These are phyloP conservation scores for Andrena dorsata DNA, from an alignment of 2,888 invertebrate species.

Conservation along the genomic window DNA sequence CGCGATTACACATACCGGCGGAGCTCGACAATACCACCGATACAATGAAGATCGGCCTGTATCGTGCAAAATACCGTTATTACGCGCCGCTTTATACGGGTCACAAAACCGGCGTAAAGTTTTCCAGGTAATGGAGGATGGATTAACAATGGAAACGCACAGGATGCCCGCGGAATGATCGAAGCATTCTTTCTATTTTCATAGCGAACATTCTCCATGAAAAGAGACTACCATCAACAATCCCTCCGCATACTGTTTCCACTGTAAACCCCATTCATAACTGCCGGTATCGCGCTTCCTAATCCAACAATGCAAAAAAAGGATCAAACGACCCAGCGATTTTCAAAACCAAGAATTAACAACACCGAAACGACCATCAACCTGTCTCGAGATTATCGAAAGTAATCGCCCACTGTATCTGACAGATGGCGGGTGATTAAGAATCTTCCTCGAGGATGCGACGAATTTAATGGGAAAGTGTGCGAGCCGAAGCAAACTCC, in stretches of 20 bases:
- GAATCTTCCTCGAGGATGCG: background rate
- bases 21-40: conserved; percentile 51
- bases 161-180: conserved; percentile 15
- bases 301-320: background rate
- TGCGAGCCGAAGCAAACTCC: too few relatives aligned
- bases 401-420: background rate
- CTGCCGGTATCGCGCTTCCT: background rate
- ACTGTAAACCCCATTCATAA: background rate
- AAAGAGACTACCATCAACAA: background rate
- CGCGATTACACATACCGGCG: conserved; percentile 43
- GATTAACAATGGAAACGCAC: conserved; percentile 53
- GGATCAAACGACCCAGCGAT: background rate
- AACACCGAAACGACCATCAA: background rate
- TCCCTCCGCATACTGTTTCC: background rate
- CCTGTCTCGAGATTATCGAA: background rate
- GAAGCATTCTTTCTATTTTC: conserved; percentile 2
- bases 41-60: conserved; percentile 68
- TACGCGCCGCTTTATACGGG: conserved; percentile 71
- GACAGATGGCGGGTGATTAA: background rate
- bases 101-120: conserved; percentile 69
- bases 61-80: conserved; percentile 71
- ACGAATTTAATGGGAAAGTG: background rate
- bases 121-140: conserved; percentile 65
- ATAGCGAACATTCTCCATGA: background rate
- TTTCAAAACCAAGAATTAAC: background rate